These are phyloP conservation scores for Diarsia dahlii DNA, from an alignment of 2,888 invertebrate genomes.

Conservation along the genomic window DNA sequence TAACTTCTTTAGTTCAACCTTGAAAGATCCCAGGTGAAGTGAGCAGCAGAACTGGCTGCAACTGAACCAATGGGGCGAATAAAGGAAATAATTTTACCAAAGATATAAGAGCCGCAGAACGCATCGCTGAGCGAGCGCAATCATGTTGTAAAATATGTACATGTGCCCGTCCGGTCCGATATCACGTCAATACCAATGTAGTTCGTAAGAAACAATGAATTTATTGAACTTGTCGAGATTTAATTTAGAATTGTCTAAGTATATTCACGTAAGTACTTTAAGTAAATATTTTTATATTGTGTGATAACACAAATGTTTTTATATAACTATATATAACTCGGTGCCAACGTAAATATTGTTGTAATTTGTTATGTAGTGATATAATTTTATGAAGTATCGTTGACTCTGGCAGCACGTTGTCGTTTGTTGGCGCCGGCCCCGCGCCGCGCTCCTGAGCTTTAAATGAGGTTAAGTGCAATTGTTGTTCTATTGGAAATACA, in stretches of 20 bases:
- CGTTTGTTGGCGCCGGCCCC: conserved; percentile 64
- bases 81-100: conserved; percentile 63
- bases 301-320: conserved; percentile 88
- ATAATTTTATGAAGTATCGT: conserved; percentile 88
- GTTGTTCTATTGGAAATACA: conserved; percentile 90
- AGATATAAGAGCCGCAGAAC: conserved; percentile 59
- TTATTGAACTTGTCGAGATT: conserved; percentile 88
- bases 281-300: conserved; percentile 90
- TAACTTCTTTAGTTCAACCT: conserved; percentile 8
- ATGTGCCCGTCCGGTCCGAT: conserved; percentile 75
- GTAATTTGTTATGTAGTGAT: conserved; percentile 90
- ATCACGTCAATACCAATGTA: conserved; percentile 84
- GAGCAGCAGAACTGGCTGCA: conserved; percentile 11
- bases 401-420: conserved; percentile 84
- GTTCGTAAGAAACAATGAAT: conserved; percentile 85
- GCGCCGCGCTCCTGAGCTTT: conserved; percentile 81
- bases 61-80: neutral
- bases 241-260: conserved; percentile 85
- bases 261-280: conserved; percentile 87
- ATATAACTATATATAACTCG: conserved; percentile 85
- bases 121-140: conserved; percentile 35
- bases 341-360: conserved; percentile 91
- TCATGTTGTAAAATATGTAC: conserved; percentile 39
- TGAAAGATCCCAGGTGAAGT: conserved; percentile 4
- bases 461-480: conserved; percentile 87